These are phyloP conservation scores for Morphnarchus princeps DNA, from an alignment of 2,113 vertebrate species.

Conservation along the genomic window DNA sequence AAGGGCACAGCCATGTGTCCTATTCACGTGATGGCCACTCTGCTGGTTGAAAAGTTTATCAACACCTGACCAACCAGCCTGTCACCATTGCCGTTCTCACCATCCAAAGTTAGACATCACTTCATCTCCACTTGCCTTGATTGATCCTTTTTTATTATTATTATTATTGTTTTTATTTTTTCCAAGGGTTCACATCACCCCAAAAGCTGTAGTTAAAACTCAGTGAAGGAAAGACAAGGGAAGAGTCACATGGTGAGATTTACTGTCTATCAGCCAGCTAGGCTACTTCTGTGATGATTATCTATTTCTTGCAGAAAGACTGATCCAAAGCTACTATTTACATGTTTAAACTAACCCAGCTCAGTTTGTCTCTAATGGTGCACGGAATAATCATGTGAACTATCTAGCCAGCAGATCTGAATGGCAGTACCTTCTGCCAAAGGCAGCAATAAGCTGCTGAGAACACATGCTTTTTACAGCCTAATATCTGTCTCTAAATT, in stretches of 20 bases:
- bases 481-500: not conserved
- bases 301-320: not conserved
- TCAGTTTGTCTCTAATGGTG: not conserved
- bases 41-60: not conserved
- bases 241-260: not conserved
- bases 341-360: not conserved
- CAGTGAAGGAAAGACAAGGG: not conserved
- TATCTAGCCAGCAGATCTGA: not conserved
- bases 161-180: not conserved
- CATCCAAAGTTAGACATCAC: not conserved
- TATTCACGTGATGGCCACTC: fast-evolving
- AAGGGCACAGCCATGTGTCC: not conserved
- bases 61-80: not conserved
- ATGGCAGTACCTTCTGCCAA: conserved; percentile 15
- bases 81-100: not conserved
- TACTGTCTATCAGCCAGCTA: not conserved
- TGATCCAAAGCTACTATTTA: not conserved
- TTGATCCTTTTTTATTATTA: not conserved
- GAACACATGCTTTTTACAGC: not conserved
- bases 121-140: not conserved
- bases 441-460: conserved; percentile 4
- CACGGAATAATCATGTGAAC: not conserved
- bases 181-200: not conserved
- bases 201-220: not conserved
- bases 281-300: not conserved